These are phyloP conservation scores for Aphidius ervi DNA, from an alignment of 1,140 invertebrate genomes.

Conservation along the genomic window DNA sequence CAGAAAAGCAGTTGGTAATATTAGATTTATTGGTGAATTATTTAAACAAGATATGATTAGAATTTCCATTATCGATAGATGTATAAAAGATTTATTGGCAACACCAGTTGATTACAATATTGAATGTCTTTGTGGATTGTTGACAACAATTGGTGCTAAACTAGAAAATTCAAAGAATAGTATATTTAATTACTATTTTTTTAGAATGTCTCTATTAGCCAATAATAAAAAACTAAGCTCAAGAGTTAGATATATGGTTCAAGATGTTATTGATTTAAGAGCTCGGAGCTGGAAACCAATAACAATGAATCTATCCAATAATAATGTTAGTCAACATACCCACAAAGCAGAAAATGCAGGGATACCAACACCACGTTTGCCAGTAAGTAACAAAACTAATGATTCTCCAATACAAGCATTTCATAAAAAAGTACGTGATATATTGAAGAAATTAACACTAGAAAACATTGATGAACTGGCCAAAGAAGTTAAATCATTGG, in stretches of 20 bases:
- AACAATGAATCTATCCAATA: no score
- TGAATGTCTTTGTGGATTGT: no score
- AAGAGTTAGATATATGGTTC: conserved; percentile 87
- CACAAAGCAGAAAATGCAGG: conserved; percentile 10
- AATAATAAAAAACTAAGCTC: conserved; percentile 59
- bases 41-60: no score
- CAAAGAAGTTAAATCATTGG: conserved; percentile 62
- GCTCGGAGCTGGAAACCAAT: conserved; percentile 76
- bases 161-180: conserved; percentile 60
- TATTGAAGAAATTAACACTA: conserved; percentile 92
- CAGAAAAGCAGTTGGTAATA: no score
- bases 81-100: no score
- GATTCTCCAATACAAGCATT: conserved; percentile 68
- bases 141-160: conserved; percentile 68
- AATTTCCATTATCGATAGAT: no score
- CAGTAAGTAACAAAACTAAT: conserved; percentile 51
- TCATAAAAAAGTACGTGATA: conserved; percentile 78
- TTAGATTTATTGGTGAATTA: no score
- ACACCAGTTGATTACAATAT: no score
- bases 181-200: conserved; percentile 55
- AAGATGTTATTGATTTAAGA: conserved; percentile 89
- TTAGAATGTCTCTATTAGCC: conserved; percentile 62
- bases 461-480: conserved; percentile 88
- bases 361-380: conserved; percentile 48
- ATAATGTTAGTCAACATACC: no score